A percentile compares a stretch with the other conserved stretches of the same genome.
Conservation (phyloP, 2,797 vertebrate species). For the Coranthus polyacanthus region DNA sequence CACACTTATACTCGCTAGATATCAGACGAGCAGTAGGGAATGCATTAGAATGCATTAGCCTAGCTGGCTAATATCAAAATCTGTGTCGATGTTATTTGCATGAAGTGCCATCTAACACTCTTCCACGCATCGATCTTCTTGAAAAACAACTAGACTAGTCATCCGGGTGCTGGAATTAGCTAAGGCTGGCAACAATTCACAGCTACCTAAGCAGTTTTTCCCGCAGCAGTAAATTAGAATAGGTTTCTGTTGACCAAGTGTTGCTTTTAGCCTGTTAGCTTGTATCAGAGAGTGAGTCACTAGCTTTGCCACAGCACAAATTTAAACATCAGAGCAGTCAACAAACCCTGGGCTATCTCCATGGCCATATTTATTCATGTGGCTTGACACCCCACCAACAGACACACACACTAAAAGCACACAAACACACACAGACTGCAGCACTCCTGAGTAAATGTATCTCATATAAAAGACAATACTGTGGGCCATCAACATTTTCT, state of each 20-base stretch:
- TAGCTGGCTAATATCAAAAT: constrained; percentile 66
- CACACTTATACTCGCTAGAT: constrained; percentile 51
- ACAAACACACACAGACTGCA: constrained; percentile 37
- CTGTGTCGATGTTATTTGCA: constrained; percentile 53
- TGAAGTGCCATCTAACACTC: constrained; percentile 35
- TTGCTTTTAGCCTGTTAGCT: constrained; percentile 69
- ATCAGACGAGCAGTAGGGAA: constrained; percentile 44
- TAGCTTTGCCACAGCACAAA: constrained; percentile 56
- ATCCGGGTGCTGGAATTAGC: constrained; percentile 49
- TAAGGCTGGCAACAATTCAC: constrained; percentile 47
- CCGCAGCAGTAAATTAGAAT: constrained; percentile 60
- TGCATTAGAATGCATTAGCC: constrained; percentile 65
- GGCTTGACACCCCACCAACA: constrained; percentile 57
- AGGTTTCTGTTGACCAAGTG: constrained; percentile 49
- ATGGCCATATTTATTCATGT: constrained; percentile 75
- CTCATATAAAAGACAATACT: constrained; percentile 19
- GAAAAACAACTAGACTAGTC: constrained; percentile 32
- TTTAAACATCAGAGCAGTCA: constrained; percentile 77
- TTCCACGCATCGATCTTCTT: constrained; percentile 44
- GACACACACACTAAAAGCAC: constrained; percentile 28
- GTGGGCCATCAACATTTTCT: background rate
- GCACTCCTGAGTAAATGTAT: constrained; percentile 24
- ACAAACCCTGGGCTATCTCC: constrained; percentile 72
- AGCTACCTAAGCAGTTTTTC: constrained; percentile 57
- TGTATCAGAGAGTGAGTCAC: constrained; percentile 73